Conservation (phyloP, 2,797 vertebrate species). For the Orestias chungarensis region DNA sequence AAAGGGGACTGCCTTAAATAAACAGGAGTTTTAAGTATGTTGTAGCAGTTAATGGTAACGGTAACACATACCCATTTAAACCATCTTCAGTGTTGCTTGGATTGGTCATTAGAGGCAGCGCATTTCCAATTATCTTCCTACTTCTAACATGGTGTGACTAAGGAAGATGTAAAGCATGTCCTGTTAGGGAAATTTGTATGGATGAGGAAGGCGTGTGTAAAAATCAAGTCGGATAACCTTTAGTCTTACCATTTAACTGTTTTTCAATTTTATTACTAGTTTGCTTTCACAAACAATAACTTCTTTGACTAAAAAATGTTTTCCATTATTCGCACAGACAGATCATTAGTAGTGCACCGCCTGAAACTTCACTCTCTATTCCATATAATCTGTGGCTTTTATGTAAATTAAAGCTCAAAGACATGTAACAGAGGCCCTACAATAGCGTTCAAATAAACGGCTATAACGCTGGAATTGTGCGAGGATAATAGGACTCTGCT, state of each 20-base stretch:
- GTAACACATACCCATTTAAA: background rate
- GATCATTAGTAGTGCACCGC: background rate
- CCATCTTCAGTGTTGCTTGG: background rate
- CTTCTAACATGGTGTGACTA: background rate
- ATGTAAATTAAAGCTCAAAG: background rate
- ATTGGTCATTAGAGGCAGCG: background rate
- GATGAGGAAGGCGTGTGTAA: background rate
- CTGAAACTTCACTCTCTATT: background rate
- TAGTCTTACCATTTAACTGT: background rate
- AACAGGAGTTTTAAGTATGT: too few relatives aligned
- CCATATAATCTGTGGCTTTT: background rate
- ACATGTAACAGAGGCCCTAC: background rate
- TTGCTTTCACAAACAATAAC: background rate
- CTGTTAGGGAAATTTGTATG: background rate
- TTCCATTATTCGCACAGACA: background rate
- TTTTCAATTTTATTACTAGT: background rate
- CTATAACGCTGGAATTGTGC: background rate
- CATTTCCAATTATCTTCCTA: background rate
- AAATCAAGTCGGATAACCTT: constrained; percentile 1
- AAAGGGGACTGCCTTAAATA: background rate
- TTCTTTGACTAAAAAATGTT: background rate
- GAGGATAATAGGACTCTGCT: background rate
- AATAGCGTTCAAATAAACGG: background rate
- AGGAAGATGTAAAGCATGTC: background rate
- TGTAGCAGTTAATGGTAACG: background rate